These are phyloP conservation scores for Aspiorhynchus laticeps DNA, from an alignment of 2,113 vertebrate species.

Conservation along the genomic window DNA sequence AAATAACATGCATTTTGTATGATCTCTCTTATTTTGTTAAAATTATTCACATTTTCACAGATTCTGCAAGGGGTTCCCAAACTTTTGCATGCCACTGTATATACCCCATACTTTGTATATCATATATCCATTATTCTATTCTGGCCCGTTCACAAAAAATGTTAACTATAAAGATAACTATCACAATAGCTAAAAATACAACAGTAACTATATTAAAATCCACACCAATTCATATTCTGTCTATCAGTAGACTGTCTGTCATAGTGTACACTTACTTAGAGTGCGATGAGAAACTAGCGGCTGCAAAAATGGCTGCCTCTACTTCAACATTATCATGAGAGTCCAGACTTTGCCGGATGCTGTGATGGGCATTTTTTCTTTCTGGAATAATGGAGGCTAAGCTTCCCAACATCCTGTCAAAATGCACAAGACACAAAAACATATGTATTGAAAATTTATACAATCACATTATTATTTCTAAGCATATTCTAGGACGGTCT, in stretches of 20 bases:
- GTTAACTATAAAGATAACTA: no score
- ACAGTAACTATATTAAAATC: no score
- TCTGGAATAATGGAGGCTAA: constrained; percentile 98
- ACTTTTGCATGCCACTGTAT: no score
- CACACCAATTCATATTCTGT: neutral
- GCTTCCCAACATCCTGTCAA: constrained; percentile 91
- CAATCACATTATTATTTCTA: neutral
- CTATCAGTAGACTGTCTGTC: no score
- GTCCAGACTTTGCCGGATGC: constrained; percentile 97
- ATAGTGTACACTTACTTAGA: constrained; percentile 83
- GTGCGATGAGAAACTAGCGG: constrained; percentile 96
- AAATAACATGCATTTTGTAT: no score
- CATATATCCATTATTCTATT: no score
- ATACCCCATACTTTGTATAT: no score
- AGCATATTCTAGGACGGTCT: neutral
- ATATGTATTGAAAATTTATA: neutral
- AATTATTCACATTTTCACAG: no score
- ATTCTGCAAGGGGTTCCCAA: no score
- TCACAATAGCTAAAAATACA: no score
- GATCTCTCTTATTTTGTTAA: no score
- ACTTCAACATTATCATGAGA: constrained; percentile 98
- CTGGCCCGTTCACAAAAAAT: no score
- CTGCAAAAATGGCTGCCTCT: constrained; percentile 97
- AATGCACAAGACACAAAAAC: constrained; percentile 42
- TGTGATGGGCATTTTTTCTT: constrained; percentile 97